Evolutionary conservation across 2,888 invertebrate genomes (phyloP).

Genomic region (Idaea aversata): DNA sequence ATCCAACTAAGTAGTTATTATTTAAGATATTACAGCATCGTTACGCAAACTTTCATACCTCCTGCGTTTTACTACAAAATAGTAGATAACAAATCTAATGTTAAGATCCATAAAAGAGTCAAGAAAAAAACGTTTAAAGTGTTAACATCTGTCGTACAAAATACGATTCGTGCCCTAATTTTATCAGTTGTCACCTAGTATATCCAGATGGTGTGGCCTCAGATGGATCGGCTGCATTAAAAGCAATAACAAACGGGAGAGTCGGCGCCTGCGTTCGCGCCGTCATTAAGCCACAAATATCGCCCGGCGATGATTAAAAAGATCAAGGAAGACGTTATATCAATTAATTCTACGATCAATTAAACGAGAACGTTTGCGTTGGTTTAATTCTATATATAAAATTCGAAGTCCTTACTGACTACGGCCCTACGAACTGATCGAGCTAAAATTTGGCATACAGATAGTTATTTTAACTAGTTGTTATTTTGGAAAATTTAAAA

Average conservation of each 20-base stretch:
- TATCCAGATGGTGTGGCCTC: constrained; percentile 65
- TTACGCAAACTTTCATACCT: background rate
- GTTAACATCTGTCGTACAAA: constrained; percentile 45
- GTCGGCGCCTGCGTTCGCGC: constrained; percentile 1
- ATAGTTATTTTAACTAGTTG: too few relatives aligned
- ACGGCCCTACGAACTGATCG: too few relatives aligned
- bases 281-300: background rate
- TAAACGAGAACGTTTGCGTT: constrained; percentile 21
- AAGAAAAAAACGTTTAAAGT: background rate
- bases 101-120: background rate
- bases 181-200: constrained; percentile 58
- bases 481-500: too few relatives aligned
- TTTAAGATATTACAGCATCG: constrained; percentile 3
- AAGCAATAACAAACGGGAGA: constrained; percentile 30
- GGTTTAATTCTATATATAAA: constrained; percentile 6
- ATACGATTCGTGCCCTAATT: constrained; percentile 53
- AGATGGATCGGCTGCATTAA: constrained; percentile 48
- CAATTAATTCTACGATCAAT: constrained; percentile 17
- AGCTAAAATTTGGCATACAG: too few relatives aligned
- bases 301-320: background rate
- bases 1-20: background rate
- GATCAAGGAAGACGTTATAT: constrained; percentile 7
- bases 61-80: background rate
- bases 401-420: too few relatives aligned
- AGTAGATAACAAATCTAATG: background rate